phyloP scores from a whole-genome alignment of 2,797 vertebrate species.

The Anguilla marmorata region DNA sequence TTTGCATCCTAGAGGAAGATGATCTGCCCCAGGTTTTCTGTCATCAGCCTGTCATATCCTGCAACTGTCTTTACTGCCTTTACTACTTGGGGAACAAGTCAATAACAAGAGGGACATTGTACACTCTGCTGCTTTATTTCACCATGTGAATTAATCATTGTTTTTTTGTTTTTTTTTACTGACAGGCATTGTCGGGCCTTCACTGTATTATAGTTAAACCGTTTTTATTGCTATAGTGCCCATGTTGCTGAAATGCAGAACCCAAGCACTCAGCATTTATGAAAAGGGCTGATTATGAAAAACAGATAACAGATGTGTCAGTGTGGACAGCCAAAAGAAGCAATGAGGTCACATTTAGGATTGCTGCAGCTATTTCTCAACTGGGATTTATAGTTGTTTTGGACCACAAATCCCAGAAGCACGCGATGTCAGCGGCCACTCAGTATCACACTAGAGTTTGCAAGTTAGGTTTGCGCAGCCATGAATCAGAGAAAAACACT shows the following conservation, averaged over 20 bases:
- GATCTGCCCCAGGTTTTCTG: constrained; percentile 16
- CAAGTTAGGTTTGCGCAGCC: too few relatives aligned
- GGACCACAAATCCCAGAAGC: too few relatives aligned
- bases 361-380: not conserved
- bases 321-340: not conserved
- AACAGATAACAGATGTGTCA: not conserved
- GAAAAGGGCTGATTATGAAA: not conserved
- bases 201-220: not conserved
- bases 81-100: constrained; percentile 9
- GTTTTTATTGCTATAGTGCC: not conserved
- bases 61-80: constrained; percentile 16
- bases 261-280: not conserved
- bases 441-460: too few relatives aligned
- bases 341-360: not conserved
- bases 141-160: not conserved
- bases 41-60: constrained; percentile 9
- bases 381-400: too few relatives aligned
- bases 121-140: not conserved
- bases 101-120: constrained; percentile 25
- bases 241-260: not conserved
- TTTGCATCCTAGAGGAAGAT: not conserved
- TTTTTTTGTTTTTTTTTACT: not conserved
- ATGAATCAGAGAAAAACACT: too few relatives aligned
- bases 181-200: not conserved
- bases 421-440: too few relatives aligned